A percentile compares a stretch with the other conserved stretches of the same genome.
These are phyloP conservation scores for Indri indri DNA, from an alignment of 2,113 vertebrate species.

Conservation along the genomic window DNA sequence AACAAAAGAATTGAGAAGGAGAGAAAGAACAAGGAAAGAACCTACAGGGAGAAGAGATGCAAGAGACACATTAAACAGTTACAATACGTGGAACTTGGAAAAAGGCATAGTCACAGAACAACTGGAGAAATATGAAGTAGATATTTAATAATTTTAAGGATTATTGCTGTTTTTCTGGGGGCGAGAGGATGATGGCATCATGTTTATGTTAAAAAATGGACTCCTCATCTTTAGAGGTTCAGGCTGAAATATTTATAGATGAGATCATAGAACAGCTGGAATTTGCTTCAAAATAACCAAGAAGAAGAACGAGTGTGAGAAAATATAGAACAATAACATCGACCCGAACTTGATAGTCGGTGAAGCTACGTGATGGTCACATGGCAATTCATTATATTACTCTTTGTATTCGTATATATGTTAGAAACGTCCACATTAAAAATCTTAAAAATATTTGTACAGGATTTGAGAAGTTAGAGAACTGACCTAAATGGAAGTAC, in stretches of 20 bases:
- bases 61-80: not conserved
- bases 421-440: not conserved
- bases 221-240: not conserved
- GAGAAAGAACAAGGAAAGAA: not conserved
- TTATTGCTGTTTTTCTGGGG: not conserved
- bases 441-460: too few species aligned
- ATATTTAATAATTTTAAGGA: not conserved
- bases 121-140: not conserved
- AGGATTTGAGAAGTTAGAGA: not conserved
- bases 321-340: not conserved
- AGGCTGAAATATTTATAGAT: not conserved
- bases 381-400: not conserved
- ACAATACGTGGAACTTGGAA: too few species aligned
- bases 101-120: not conserved
- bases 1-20: not conserved
- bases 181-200: not conserved
- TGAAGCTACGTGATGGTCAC: not conserved
- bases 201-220: not conserved
- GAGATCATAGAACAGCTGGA: not conserved
- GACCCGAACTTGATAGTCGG: not conserved
- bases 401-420: not conserved
- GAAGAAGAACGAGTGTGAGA: not conserved
- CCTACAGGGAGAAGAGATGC: too few species aligned
- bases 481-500: not conserved
- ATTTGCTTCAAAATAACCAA: not conserved